Percentiles rank a stretch among this genome's conserved stretches.
Conservation (phyloP, 2,888 invertebrate species). For the Hylaea fasciaria region DNA sequence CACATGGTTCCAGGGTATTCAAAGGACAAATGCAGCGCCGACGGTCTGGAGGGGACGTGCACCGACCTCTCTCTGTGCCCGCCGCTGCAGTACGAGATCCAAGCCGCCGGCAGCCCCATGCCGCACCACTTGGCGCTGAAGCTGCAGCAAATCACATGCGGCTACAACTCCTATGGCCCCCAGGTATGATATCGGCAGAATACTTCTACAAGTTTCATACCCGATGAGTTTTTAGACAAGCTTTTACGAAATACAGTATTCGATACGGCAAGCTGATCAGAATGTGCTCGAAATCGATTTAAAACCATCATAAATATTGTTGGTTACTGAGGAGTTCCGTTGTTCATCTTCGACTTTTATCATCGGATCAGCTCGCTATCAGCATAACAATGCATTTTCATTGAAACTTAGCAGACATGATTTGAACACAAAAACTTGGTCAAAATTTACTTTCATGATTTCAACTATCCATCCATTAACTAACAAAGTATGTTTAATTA, state of each 20-base stretch:
- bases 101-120: slow-evolving; percentile 61
- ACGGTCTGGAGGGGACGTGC: slow-evolving; percentile 52
- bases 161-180: slow-evolving; percentile 59
- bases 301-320: no score
- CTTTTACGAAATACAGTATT: not conserved
- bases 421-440: no score
- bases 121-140: slow-evolving; percentile 56
- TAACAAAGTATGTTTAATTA: no score
- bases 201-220: not conserved
- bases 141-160: slow-evolving; percentile 61
- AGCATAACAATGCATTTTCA: no score
- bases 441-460: no score
- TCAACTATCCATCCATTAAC: no score
- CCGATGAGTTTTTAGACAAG: no score
- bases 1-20: slow-evolving; percentile 47
- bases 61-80: slow-evolving; percentile 54
- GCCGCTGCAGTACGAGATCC: slow-evolving; percentile 56
- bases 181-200: slow-evolving; percentile 51
- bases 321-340: no score
- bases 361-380: no score
- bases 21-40: slow-evolving; percentile 51
- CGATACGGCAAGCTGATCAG: not conserved
- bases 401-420: no score
- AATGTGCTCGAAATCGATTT: no score
- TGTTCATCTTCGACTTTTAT: no score